A percentile compares a stretch with the other conserved stretches of the same genome.
phyloP scores from a whole-genome alignment of 2,888 invertebrate species.

The Clistopyga incitator region DNA sequence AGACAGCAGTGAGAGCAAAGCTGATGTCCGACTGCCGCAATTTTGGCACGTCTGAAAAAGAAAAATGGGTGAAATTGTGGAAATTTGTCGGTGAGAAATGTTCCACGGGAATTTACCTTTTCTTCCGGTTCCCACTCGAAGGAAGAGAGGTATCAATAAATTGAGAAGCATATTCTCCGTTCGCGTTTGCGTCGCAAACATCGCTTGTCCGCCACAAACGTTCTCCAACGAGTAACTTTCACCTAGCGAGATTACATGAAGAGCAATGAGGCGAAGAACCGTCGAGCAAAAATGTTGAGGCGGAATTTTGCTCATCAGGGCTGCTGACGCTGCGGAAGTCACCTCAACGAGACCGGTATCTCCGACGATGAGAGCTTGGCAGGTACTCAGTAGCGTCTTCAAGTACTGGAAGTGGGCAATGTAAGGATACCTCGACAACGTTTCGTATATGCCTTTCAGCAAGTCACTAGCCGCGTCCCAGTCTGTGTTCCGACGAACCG shows the following conservation, averaged over 20 bases:
- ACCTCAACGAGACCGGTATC: slow-evolving; percentile 91
- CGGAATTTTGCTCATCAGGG: slow-evolving; percentile 95
- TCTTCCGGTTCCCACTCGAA: slow-evolving; percentile 97
- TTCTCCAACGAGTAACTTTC: slow-evolving; percentile 96
- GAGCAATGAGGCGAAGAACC: slow-evolving; percentile 96
- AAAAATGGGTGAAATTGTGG: not conserved
- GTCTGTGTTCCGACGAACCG: slow-evolving; percentile 96
- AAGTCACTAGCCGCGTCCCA: slow-evolving; percentile 99
- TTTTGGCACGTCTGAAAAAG: slow-evolving; percentile 93
- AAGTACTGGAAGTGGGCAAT: slow-evolving; percentile 98
- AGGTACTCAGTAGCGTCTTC: slow-evolving; percentile 93
- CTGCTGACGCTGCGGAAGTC: slow-evolving; percentile 92
- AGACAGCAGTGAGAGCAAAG: slow-evolving; percentile 94
- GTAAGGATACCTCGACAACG: slow-evolving; percentile 96
- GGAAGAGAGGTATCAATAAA: slow-evolving; percentile 97
- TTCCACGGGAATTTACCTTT: slow-evolving; percentile 88
- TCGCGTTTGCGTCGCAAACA: slow-evolving; percentile 95
- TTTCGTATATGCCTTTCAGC: slow-evolving; percentile 97
- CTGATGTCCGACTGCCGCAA: slow-evolving; percentile 95
- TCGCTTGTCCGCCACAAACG: slow-evolving; percentile 96
- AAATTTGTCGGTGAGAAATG: not conserved
- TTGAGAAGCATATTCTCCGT: slow-evolving; percentile 98
- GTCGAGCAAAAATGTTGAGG: slow-evolving; percentile 98
- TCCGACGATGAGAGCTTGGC: slow-evolving; percentile 93
- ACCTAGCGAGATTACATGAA: slow-evolving; percentile 97